Conservation (phyloP, 2,888 invertebrate genomes). For the Alloscopus bannaensis region DNA sequence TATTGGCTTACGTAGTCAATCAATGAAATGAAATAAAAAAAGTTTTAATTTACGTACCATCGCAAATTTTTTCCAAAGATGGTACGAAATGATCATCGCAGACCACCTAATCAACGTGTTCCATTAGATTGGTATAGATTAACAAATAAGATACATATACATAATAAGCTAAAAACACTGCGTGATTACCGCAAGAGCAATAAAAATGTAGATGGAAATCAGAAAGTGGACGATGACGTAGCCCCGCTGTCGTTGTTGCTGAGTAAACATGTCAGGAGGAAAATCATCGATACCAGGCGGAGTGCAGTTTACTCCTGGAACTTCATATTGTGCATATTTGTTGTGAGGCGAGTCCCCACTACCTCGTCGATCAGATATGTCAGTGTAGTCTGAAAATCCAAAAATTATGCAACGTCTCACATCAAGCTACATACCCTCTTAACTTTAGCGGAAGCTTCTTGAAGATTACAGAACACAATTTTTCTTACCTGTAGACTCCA, state of each 20-base stretch:
- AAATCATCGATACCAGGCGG: slow-evolving; percentile 80
- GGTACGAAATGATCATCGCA: slow-evolving; percentile 84
- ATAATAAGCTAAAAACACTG: too few relatives aligned
- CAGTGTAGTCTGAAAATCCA: background rate
- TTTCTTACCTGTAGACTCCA: background rate
- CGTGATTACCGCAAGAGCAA: slow-evolving; percentile 81
- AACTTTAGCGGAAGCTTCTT: background rate
- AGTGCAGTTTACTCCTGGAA: slow-evolving; percentile 74
- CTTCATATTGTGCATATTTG: slow-evolving; percentile 67
- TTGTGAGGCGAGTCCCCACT: slow-evolving; percentile 7
- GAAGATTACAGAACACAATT: background rate
- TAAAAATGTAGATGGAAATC: slow-evolving; percentile 80
- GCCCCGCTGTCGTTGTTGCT: slow-evolving; percentile 78
- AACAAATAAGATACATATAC: too few relatives aligned
- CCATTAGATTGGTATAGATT: too few relatives aligned
- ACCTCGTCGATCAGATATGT: slow-evolving; percentile 20
- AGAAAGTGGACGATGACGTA: slow-evolving; percentile 80
- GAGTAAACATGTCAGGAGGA: slow-evolving; percentile 79
- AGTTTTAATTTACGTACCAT: slow-evolving; percentile 76
- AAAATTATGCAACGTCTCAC: slow-evolving; percentile 11
- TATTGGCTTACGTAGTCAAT: slow-evolving; percentile 14
- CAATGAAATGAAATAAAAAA: background rate
- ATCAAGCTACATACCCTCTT: background rate
- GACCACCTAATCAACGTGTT: too few relatives aligned
- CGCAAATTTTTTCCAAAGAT: slow-evolving; percentile 81